Base-by-base conservation (phyloP, 2,113 vertebrate species). In the Columbina picui region DNA sequence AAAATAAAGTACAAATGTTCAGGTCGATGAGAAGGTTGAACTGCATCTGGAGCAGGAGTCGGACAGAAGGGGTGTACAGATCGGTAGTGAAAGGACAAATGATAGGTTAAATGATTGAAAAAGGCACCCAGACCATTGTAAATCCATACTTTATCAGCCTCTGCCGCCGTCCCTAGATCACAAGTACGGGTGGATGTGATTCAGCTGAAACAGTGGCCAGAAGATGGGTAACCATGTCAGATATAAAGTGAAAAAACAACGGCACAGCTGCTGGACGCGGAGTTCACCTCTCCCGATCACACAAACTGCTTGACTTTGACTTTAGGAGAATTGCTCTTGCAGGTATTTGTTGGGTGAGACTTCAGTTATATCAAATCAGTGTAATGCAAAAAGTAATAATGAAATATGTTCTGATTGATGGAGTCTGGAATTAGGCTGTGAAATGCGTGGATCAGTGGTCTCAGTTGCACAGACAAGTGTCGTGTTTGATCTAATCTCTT, bases 271-370 rank as follows among this genome's bases (percentile, higher is more conserved):
- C 89, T 71, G 41, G 59, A 14, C 56, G 82, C 57, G 0, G 16
- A 80, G 84, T 92, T 73, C 70, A 61, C 81, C 16, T 29, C 61
- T 74, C 74, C 64, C 68, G 6, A 26, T 88, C 70, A 4, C 3
- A 4, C 57, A 21, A 18, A 34, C 39, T 69, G 64, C 84, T 10
- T 36, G 81, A 65, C 26, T 63, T 64, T 49, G 55, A 13, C 75
- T 53, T 65, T n/a, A 27, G 69, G 36, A 81, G 92, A 94, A 69
- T 57, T 95, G 93, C 71, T 93, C 49, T 39, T 56, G 65, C 67
- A 61, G 29, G 15, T 39, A 55, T 85, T 87, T 70, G 45, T 55
- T 45, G 63, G 79, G 36, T 84, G 47, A 96, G 65, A 41, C 84
- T 78, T 87, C 32, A 61, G 67, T 63, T 85, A 16, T 2, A 5